Conservation (phyloP, 2,888 invertebrate species). For the Erebia aethiops region DNA sequence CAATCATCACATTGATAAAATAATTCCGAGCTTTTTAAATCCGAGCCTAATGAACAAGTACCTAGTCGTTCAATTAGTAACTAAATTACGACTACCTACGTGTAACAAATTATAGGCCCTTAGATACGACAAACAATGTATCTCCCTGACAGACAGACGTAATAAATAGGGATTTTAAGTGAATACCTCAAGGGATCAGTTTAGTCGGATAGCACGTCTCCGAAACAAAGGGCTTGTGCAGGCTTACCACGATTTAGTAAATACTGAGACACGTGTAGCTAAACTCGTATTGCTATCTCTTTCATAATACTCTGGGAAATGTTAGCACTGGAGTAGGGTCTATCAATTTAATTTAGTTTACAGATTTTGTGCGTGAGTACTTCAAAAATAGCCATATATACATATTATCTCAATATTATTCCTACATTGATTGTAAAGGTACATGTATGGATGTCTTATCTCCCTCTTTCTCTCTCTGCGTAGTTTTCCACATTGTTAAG, state of each 20-base stretch:
- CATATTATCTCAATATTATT: no score
- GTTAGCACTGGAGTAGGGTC: no score
- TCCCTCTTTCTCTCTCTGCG: no score
- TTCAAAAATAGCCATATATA: no score
- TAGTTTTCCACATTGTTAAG: no score
- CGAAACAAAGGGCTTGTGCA: slow-evolving; percentile 54
- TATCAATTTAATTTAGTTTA: no score
- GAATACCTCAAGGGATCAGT: slow-evolving; percentile 51
- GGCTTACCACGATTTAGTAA: not conserved
- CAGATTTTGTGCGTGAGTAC: no score
- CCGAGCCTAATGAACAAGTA: slow-evolving; percentile 19
- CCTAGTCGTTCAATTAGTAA: slow-evolving; percentile 33
- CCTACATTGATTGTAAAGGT: no score
- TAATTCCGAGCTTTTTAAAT: slow-evolving; percentile 9
- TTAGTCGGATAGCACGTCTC: slow-evolving; percentile 46
- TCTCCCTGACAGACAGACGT: slow-evolving; percentile 42
- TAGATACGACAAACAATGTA: slow-evolving; percentile 41
- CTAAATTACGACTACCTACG: slow-evolving; percentile 39
- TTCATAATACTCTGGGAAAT: no score
- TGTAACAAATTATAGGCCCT: slow-evolving; percentile 32
- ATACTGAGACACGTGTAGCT: not conserved
- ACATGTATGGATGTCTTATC: no score
- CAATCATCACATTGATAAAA: not conserved
- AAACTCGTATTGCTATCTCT: no score
- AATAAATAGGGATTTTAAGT: slow-evolving; percentile 55